These are phyloP conservation scores for Papilio demoleus DNA, from an alignment of 2,888 invertebrate species.

Conservation along the genomic window DNA sequence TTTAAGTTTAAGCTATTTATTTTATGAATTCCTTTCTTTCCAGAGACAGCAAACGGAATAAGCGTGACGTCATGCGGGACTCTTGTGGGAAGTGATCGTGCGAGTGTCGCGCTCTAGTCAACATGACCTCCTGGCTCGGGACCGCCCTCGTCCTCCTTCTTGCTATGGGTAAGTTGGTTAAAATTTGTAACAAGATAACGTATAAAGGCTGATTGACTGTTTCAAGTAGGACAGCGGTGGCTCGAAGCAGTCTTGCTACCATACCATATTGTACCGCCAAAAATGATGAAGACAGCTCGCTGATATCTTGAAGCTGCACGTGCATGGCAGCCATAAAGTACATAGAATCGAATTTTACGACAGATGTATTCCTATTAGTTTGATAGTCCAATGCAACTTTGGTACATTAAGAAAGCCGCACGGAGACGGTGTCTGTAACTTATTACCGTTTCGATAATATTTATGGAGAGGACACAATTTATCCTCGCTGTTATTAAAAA, in stretches of 20 bases:
- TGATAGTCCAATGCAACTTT: no score
- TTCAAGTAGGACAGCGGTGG: no score
- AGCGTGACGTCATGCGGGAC: conserved; percentile 39
- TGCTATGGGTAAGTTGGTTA: conserved; percentile 68
- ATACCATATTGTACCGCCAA: no score
- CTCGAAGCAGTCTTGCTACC: no score
- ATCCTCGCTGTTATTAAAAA: conserved; percentile 7
- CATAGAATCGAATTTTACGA: no score
- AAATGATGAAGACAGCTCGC: no score
- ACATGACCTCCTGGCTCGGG: conserved; percentile 75
- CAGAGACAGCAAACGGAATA: conserved; percentile 33
- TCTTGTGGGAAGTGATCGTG: conserved; percentile 48
- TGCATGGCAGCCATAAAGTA: no score
- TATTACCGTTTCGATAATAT: conserved; percentile 6
- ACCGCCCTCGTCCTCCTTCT: conserved; percentile 72
- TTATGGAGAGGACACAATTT: conserved; percentile 1
- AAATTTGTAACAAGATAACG: neutral
- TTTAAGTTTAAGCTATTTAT: no score
- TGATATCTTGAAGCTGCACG: no score
- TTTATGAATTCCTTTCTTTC: conserved; percentile 30
- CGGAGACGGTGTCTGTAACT: conserved; percentile 2
- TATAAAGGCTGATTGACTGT: no score
- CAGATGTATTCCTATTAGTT: no score
- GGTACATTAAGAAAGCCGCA: neutral
- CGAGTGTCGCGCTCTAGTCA: conserved; percentile 52